phyloP scores from a whole-genome alignment of 2,888 invertebrate genomes.

The Cheilosia vernalis region DNA sequence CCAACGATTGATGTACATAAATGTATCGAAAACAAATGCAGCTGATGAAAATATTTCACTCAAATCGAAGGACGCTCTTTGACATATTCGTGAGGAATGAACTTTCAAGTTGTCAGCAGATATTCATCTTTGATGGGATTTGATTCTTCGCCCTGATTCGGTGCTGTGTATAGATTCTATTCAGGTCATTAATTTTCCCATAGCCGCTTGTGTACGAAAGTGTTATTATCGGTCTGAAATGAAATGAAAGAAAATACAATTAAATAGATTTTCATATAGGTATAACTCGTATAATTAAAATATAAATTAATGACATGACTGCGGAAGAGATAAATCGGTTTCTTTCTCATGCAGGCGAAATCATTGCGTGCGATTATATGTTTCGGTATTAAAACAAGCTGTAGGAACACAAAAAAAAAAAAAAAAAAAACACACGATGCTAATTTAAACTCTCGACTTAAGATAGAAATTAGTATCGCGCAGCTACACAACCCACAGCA shows the following conservation, averaged over 20 bases:
- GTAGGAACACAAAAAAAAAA: background rate
- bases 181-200: slow-evolving; percentile 10
- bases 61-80: slow-evolving; percentile 46
- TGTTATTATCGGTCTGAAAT: slow-evolving; percentile 40
- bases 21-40: background rate
- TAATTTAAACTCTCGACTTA: slow-evolving; percentile 3
- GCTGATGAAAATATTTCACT: slow-evolving; percentile 48
- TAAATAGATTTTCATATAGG: no score
- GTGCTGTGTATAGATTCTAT: background rate
- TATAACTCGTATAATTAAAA: no score
- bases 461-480: background rate
- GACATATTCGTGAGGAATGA: slow-evolving; percentile 13
- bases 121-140: slow-evolving; percentile 48
- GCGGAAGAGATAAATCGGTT: no score
- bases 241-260: slow-evolving; percentile 11
- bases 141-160: slow-evolving; percentile 5
- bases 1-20: no score
- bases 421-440: background rate
- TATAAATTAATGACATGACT: no score
- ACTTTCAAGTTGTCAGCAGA: slow-evolving; percentile 51
- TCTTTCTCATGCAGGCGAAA: no score
- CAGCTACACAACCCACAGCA: slow-evolving; percentile 1
- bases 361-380: no score
- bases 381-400: background rate
- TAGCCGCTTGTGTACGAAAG: background rate